These are phyloP conservation scores for Pocillopora meandrina DNA, from an alignment of 92 coral and sea anemone species.

Conservation along the genomic window DNA sequence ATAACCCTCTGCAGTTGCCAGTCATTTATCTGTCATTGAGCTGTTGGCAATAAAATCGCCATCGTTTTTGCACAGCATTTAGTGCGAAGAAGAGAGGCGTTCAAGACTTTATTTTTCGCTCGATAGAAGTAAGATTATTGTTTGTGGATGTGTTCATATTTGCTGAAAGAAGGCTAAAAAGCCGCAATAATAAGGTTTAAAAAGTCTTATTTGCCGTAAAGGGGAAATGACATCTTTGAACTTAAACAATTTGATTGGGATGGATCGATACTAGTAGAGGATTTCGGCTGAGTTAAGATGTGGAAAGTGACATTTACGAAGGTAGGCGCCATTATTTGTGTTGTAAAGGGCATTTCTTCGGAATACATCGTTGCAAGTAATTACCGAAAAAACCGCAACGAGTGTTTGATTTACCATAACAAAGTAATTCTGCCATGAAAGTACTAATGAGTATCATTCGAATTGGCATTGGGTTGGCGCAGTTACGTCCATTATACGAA, in stretches of 20 bases:
- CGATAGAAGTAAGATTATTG: background rate
- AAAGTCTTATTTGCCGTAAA: slow-evolving; percentile 6
- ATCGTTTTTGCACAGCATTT: background rate
- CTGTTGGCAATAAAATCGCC: background rate
- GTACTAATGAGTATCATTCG: too few species aligned
- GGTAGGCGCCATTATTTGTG: slow-evolving; percentile 11
- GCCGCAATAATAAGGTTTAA: background rate
- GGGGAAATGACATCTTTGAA: background rate
- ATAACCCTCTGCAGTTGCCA: background rate
- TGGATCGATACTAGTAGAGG: background rate
- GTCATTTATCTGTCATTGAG: background rate
- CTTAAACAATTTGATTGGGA: background rate
- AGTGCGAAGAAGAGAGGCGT: background rate
- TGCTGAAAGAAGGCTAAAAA: slow-evolving; percentile 1
- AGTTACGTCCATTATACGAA: background rate
- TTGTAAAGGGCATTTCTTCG: background rate
- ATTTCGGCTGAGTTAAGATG: slow-evolving; percentile 2
- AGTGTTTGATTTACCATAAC: too few species aligned
- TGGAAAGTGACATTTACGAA: background rate
- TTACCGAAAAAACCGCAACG: too few species aligned
- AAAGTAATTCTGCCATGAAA: too few species aligned
- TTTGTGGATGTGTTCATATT: slow-evolving; percentile 5
- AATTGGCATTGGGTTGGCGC: slow-evolving; percentile 9
- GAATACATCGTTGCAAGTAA: background rate
- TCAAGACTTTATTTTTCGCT: background rate